These are phyloP conservation scores for Tauraco erythrolophus DNA, from an alignment of 2,113 vertebrate species.

Conservation along the genomic window DNA sequence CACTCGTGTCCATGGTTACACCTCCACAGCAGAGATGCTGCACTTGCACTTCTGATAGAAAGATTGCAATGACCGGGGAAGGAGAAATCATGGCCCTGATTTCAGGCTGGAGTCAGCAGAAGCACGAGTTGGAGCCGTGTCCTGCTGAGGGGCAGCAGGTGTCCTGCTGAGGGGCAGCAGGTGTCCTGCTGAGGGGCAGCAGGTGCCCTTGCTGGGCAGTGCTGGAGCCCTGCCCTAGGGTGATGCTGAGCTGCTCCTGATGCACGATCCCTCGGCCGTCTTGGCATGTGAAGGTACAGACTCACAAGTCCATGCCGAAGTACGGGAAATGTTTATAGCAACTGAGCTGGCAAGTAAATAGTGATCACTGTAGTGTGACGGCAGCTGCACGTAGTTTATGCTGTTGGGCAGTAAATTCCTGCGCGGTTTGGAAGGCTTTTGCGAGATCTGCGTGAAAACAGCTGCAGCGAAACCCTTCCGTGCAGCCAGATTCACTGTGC, in stretches of 20 bases:
- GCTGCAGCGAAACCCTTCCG: background rate
- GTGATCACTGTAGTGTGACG: background rate
- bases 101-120: accelerated
- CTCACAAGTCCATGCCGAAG: background rate
- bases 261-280: accelerated
- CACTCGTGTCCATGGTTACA: accelerated
- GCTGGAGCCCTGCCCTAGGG: background rate
- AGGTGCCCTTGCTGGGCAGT: too few species aligned
- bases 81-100: accelerated
- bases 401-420: background rate
- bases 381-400: background rate
- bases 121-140: accelerated
- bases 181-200: too few species aligned
- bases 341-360: background rate
- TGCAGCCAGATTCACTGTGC: background rate
- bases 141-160: too few species aligned
- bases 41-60: background rate
- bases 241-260: background rate
- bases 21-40: accelerated
- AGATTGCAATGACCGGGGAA: accelerated
- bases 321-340: background rate
- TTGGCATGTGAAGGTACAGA: too few species aligned
- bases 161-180: too few species aligned
- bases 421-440: background rate
- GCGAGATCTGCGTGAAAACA: background rate